A percentile compares a stretch with the other conserved stretches of the same genome.
phyloP scores from a whole-genome alignment of 2,113 vertebrate species.

The Accipiter virgatus region DNA sequence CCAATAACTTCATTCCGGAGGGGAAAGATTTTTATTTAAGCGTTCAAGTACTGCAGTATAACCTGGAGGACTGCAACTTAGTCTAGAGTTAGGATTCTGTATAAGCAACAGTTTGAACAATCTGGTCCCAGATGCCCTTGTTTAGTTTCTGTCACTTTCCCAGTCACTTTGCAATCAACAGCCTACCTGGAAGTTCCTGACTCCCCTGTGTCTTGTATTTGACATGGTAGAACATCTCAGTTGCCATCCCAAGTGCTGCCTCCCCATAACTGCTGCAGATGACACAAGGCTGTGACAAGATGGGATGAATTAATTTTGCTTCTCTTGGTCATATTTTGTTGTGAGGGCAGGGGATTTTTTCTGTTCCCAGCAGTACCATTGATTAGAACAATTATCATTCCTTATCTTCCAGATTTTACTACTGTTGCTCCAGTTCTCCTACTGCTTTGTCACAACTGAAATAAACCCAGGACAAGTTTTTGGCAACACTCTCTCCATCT shows the following conservation, averaged over 20 bases:
- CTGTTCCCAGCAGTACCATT: neutral
- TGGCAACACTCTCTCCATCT: slow-evolving; percentile 16
- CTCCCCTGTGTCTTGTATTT: neutral
- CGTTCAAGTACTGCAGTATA: neutral
- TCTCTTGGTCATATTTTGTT: neutral
- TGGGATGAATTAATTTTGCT: neutral
- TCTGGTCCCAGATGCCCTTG: neutral
- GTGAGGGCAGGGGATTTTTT: neutral
- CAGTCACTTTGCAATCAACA: neutral
- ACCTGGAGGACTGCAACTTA: neutral
- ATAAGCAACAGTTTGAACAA: neutral
- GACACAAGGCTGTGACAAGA: neutral
- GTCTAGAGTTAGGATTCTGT: neutral
- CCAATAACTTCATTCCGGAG: neutral
- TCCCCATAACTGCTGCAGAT: neutral
- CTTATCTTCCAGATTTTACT: neutral
- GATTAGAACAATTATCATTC: neutral
- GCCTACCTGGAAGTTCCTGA: slow-evolving; percentile 33
- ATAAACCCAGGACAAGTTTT: neutral
- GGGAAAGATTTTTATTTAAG: neutral
- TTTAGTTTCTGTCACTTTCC: neutral
- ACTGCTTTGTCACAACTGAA: neutral
- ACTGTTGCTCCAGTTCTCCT: neutral
- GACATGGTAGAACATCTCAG: neutral
- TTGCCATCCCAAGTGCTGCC: neutral